Conservation (phyloP, 2,797 vertebrate species). For the Carapus acus region DNA sequence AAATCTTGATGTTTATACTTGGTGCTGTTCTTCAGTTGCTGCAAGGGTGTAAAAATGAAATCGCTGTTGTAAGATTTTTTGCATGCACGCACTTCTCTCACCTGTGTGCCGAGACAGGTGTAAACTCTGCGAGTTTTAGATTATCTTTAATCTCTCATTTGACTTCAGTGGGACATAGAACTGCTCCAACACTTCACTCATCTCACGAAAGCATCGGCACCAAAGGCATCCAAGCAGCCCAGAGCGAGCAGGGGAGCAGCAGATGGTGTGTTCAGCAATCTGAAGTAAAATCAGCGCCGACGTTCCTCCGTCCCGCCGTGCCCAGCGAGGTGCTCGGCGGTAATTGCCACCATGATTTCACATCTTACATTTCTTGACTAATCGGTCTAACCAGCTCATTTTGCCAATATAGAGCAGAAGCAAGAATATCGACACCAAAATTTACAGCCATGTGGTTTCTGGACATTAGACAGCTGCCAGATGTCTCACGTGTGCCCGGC, state of each 20-base stretch:
- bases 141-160: neutral
- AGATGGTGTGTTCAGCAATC: conserved; percentile 30
- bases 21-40: no score
- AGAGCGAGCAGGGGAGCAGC: conserved; percentile 39
- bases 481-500: no score
- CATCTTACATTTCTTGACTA: conserved; percentile 14
- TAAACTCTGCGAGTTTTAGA: no score
- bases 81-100: no score
- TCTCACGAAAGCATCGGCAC: conserved; percentile 29
- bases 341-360: conserved; percentile 7
- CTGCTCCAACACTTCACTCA: conserved; percentile 30
- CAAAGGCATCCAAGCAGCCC: conserved; percentile 18
- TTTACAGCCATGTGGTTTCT: no score
- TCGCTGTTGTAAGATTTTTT: no score
- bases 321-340: conserved; percentile 8
- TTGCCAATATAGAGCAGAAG: neutral
- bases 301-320: conserved; percentile 15
- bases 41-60: no score
- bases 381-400: conserved; percentile 3
- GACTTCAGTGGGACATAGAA: conserved; percentile 18
- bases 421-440: neutral
- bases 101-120: no score
- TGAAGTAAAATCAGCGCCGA: conserved; percentile 26
- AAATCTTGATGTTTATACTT: no score
- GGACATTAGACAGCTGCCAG: no score